Percentiles rank a stretch among this genome's conserved stretches.
Evolutionary conservation across 1,140 invertebrate species (phyloP).

Genomic region (Caenorhabditis latens): DNA sequence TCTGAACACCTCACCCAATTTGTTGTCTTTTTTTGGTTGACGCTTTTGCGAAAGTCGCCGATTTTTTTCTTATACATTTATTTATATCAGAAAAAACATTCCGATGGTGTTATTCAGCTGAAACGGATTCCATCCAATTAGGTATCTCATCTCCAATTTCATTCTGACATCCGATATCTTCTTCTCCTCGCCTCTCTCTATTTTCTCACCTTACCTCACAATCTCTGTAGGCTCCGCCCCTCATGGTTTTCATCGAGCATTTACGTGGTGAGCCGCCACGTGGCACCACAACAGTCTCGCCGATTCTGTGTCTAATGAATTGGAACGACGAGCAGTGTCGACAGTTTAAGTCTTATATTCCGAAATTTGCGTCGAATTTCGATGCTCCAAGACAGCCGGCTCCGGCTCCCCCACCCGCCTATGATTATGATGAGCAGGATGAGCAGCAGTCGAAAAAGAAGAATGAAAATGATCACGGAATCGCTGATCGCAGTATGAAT

Average conservation of each 20-base stretch:
- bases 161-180: slow-evolving; percentile 9
- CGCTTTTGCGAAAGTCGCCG: neutral
- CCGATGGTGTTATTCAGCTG: too few relatives aligned
- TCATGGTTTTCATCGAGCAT: slow-evolving; percentile 45
- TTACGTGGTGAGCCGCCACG: slow-evolving; percentile 37
- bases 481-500: slow-evolving; percentile 31
- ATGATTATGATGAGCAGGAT: slow-evolving; percentile 5
- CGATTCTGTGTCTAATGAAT: slow-evolving; percentile 64
- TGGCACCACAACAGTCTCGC: slow-evolving; percentile 61
- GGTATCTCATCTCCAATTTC: neutral
- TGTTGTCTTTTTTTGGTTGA: neutral
- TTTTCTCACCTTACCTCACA: slow-evolving; percentile 1
- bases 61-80: neutral
- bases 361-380: slow-evolving; percentile 58
- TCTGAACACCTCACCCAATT: slow-evolving; percentile 36
- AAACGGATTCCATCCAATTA: slow-evolving; percentile 9
- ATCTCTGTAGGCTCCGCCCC: slow-evolving; percentile 31
- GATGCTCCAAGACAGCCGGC: slow-evolving; percentile 35
- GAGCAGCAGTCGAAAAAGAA: neutral
- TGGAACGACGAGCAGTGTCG: slow-evolving; percentile 63
- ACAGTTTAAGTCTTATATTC: slow-evolving; percentile 56
- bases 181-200: neutral
- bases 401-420: neutral
- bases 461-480: slow-evolving; percentile 22
- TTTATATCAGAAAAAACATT: too few relatives aligned